Percentiles rank a stretch among this genome's conserved stretches.
These are phyloP conservation scores for Chaetodon trifasciatus DNA, from an alignment of 2,797 vertebrate species.

Conservation along the genomic window DNA sequence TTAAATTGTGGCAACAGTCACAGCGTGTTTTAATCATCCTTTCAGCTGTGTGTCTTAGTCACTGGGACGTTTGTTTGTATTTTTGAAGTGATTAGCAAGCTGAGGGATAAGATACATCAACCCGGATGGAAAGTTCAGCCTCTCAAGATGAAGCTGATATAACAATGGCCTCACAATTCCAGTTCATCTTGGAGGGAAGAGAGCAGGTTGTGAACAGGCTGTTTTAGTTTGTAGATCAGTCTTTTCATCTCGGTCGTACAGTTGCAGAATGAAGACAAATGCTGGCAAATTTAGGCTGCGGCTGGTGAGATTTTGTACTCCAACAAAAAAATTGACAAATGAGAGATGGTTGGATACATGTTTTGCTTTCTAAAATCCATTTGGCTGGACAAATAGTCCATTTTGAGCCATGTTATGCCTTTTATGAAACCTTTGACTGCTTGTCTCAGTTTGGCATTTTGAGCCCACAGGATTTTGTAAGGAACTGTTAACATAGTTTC, in stretches of 20 bases:
- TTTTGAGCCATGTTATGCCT: conserved; percentile 14
- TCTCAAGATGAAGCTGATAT: conserved; percentile 75
- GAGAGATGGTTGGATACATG: conserved; percentile 5
- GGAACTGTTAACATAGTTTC: not conserved
- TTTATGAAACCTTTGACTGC: conserved; percentile 17
- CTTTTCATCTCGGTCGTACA: conserved; percentile 25
- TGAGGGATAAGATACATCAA: conserved; percentile 62
- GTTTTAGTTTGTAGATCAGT: conserved; percentile 20
- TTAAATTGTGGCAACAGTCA: not conserved
- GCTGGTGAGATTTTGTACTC: not conserved
- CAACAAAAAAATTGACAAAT: conserved; percentile 17
- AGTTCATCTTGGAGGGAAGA: conserved; percentile 62
- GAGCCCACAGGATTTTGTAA: not conserved
- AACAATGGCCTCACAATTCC: conserved; percentile 56
- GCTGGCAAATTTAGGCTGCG: conserved; percentile 25
- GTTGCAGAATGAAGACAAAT: conserved; percentile 13
- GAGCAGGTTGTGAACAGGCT: conserved; percentile 47
- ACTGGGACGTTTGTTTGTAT: conserved; percentile 64
- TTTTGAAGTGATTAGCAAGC: conserved; percentile 61
- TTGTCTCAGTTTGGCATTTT: not conserved
- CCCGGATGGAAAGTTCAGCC: conserved; percentile 73
- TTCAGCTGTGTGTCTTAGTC: conserved; percentile 37
- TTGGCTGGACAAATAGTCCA: conserved; percentile 14
- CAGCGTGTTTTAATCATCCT: not conserved
- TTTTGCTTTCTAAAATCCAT: conserved; percentile 22